Percentiles rank a stretch among this genome's conserved stretches.
These are phyloP conservation scores for Montipora cactus DNA, from an alignment of 64 coral and sea anemone species.

Conservation along the genomic window DNA sequence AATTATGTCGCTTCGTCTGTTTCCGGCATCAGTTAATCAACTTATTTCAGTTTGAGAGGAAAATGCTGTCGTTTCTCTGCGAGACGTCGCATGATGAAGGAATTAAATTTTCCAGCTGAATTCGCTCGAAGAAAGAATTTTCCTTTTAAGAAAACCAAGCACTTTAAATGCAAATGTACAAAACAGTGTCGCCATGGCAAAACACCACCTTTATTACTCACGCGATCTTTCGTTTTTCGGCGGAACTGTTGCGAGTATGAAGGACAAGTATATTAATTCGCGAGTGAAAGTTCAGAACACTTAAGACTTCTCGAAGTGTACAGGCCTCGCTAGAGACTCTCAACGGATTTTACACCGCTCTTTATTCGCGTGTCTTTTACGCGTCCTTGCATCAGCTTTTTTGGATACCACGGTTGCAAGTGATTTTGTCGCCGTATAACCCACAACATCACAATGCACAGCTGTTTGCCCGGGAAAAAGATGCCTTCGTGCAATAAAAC, in stretches of 20 bases:
- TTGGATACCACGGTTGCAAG: neutral
- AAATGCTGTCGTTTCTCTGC: neutral
- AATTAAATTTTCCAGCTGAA: slow-evolving; percentile 19
- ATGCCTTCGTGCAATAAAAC: slow-evolving; percentile 45
- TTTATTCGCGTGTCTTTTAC: neutral
- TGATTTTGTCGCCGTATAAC: neutral
- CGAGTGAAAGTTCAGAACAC: neutral
- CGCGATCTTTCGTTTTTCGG: neutral
- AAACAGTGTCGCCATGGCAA: slow-evolving; percentile 24
- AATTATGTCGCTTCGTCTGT: neutral
- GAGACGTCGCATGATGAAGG: neutral
- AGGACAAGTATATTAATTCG: neutral
- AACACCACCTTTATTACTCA: neutral
- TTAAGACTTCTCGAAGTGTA: neutral
- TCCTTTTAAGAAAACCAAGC: neutral
- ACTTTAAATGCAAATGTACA: slow-evolving; percentile 32
- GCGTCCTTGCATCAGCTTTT: neutral
- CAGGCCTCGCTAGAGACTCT: neutral
- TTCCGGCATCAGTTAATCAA: neutral
- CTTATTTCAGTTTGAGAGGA: neutral
- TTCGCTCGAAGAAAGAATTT: slow-evolving; percentile 12
- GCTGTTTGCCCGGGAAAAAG: slow-evolving; percentile 37
- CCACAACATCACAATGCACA: slow-evolving; percentile 4
- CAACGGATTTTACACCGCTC: neutral
- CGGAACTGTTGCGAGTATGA: neutral